Percentiles rank a stretch among this genome's conserved stretches.
These are phyloP conservation scores for Merodon equestris DNA, from an alignment of 2,888 invertebrate species.

Conservation along the genomic window DNA sequence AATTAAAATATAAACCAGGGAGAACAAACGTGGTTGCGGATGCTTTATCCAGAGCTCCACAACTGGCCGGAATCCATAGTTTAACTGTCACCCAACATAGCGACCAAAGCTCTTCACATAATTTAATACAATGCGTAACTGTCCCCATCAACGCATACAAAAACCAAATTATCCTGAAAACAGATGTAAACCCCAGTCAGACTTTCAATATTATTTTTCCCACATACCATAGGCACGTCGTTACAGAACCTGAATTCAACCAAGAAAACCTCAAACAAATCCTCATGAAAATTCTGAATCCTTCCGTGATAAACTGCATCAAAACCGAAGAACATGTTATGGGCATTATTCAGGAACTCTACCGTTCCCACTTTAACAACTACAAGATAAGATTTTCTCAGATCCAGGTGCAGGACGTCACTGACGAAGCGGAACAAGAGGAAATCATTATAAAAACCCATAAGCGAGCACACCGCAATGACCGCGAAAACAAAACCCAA, in stretches of 20 bases:
- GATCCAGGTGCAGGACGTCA: conserved; percentile 29
- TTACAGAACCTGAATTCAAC: no score
- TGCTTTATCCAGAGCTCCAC: conserved; percentile 13
- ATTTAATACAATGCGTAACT: conserved; percentile 32
- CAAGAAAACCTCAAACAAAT: no score
- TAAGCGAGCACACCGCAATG: conserved; percentile 49
- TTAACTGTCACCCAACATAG: conserved; percentile 26
- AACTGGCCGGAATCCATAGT: conserved; percentile 9
- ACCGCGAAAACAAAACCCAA: conserved; percentile 48
- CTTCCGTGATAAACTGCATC: no score
- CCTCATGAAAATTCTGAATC: no score
- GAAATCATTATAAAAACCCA: conserved; percentile 34
- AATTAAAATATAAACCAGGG: conserved; percentile 18
- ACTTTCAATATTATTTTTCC: conserved; percentile 6
- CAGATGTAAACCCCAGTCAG: conserved; percentile 5
- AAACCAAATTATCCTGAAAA: conserved; percentile 38
- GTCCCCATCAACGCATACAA: conserved; percentile 30
- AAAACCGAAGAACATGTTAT: conserved; percentile 36
- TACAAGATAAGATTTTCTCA: conserved; percentile 39
- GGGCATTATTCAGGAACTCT: conserved; percentile 46
- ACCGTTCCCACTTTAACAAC: conserved; percentile 29
- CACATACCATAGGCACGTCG: no score
- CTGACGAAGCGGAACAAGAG: conserved; percentile 19
- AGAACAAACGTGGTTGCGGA: conserved; percentile 31
- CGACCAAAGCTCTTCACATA: conserved; percentile 31